Conservation (phyloP, 2,797 vertebrate genomes). For the Sebastolobus altivelis region DNA sequence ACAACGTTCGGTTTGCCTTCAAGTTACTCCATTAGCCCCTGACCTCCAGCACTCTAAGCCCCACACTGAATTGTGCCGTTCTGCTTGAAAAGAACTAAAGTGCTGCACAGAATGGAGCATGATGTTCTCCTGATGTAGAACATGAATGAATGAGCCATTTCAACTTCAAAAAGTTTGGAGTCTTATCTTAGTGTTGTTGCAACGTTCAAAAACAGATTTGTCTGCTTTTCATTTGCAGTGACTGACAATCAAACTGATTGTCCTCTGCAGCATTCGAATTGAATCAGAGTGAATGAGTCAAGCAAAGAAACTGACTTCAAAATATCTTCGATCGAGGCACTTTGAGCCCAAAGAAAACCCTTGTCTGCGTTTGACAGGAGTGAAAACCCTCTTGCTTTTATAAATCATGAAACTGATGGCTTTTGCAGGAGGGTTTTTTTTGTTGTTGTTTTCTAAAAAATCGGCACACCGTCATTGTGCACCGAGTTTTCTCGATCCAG, state of each 20-base stretch:
- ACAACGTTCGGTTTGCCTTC: neutral
- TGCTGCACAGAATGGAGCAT: neutral
- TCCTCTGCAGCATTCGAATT: neutral
- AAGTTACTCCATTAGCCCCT: neutral
- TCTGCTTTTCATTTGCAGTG: constrained; percentile 4
- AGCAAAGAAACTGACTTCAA: neutral
- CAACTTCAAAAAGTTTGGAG: neutral
- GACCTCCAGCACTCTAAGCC: neutral
- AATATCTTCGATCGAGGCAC: neutral
- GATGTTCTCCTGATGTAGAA: neutral
- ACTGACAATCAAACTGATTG: constrained; percentile 4
- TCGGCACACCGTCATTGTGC: neutral
- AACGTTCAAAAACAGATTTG: neutral
- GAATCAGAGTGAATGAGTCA: neutral
- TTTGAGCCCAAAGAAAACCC: neutral
- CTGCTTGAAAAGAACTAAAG: neutral
- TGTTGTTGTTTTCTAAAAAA: neutral
- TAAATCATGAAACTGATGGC: neutral
- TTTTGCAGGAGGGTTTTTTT: neutral
- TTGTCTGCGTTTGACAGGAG: neutral
- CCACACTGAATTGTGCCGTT: neutral
- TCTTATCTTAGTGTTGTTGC: neutral
- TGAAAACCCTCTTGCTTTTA: neutral
- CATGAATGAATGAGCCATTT: neutral
- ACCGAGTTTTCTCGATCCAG: constrained; percentile 1